Base-by-base conservation (phyloP, 1,140 invertebrate species). In the Lepidurus packardi region DNA sequence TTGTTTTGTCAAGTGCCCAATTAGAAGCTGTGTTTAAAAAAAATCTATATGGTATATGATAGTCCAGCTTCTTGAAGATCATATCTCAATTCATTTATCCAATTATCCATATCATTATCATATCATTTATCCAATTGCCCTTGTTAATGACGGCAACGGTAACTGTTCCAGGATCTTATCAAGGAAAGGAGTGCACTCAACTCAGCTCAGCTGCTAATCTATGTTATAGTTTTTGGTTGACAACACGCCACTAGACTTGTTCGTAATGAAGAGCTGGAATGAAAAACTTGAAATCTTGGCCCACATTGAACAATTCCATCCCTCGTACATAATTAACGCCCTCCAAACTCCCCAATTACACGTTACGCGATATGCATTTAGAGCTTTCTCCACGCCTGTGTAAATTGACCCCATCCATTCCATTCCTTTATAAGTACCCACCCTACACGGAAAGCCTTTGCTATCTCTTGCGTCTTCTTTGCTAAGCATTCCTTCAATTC, bases 321-420 rank as follows among this genome's bases (percentile, higher is more conserved):
- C 53, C 13, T 7, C 53, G 6, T 34, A 34, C 34, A 21, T n/a
- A 65, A 65, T 65, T 65, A 65, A 65, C 53, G 53, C 53, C 53
- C 53, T 21, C 21, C 53, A 9, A 65, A 65, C 53, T 21, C 13
- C 53, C 16, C 53, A 65, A 65, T 65, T 65, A 21, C 53, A 21
- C 8, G 53, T 65, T 65, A 65, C 53, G 21, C 13, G 53, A 65
- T 65, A 65, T 16, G 53, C 53, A 65, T 65, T 65, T 65, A 65
- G 16, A 65, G 53, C 53, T 65, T 65, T 21, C 53, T 65, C 53
- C n/a, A 65, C 53, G 53, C 53, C 53, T 65, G 21, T 65, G 53
- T 65, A 65, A 65, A 65, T 65, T 65, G 53, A 65, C n/a, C 16
- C 53, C 53, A 65, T 65, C 53, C 53, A 65, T 65, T 65, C 5